Percentiles rank a stretch among this genome's conserved stretches.
Conservation (phyloP, 1,140 invertebrate genomes). For the Pseudomyrmex concolor region DNA sequence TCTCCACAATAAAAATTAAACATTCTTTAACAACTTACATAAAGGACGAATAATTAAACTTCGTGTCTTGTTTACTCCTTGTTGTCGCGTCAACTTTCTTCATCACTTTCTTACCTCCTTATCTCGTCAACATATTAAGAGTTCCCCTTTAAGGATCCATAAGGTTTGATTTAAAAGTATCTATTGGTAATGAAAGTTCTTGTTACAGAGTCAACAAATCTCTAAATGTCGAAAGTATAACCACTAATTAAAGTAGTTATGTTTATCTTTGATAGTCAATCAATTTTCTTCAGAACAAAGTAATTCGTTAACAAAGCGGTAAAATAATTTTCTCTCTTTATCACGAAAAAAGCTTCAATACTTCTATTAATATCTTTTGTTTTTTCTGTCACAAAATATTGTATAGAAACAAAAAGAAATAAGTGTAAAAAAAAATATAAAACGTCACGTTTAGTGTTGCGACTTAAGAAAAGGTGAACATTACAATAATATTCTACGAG, state of each 20-base stretch:
- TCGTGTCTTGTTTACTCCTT: not conserved
- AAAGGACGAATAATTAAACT: not conserved
- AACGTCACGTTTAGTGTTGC: conserved; percentile 6
- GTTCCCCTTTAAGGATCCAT: not conserved
- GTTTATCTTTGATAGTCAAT: not conserved
- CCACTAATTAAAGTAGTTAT: conserved; percentile 16
- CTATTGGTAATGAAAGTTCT: not conserved
- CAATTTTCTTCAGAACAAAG: not conserved
- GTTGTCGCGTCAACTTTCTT: not conserved
- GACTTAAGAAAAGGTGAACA: not conserved
- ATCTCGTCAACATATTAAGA: not conserved
- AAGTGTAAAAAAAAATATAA: not conserved
- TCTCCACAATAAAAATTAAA: not conserved
- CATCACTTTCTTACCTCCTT: not conserved
- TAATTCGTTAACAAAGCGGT: not conserved
- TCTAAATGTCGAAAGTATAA: not conserved
- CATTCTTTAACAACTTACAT: not conserved
- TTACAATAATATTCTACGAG: conserved; percentile 38
- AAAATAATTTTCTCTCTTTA: not conserved
- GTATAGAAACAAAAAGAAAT: not conserved
- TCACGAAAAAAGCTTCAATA: not conserved
- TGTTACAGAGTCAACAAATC: not conserved
- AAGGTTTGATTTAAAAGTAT: not conserved
- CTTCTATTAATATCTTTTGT: not conserved
- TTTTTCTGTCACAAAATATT: conserved; percentile 1